Conservation (phyloP, 2,797 vertebrate genomes). For the Spondyliosoma cantharus region DNA sequence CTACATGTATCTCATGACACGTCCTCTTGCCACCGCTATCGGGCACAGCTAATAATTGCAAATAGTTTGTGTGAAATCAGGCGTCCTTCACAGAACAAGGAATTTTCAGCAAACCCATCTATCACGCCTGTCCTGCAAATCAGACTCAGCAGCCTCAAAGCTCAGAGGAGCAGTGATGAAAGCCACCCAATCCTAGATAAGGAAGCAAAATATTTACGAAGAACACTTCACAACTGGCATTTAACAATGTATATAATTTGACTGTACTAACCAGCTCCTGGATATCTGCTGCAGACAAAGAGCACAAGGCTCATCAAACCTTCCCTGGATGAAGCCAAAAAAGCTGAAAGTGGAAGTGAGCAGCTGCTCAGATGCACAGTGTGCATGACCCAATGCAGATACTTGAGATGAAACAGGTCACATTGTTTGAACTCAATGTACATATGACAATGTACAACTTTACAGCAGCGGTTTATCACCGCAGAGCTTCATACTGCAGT, state of each 20-base stretch:
- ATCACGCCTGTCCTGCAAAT: neutral
- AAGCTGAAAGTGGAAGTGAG: neutral
- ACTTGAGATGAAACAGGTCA: constrained; percentile 32
- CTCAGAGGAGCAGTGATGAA: neutral
- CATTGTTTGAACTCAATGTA: constrained; percentile 12
- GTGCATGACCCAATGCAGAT: neutral
- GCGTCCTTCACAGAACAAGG: neutral
- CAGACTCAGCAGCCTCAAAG: neutral
- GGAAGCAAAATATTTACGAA: neutral
- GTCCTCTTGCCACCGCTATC: neutral
- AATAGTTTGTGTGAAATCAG: neutral
- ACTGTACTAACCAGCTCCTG: neutral
- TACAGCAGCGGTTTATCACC: constrained; percentile 27
- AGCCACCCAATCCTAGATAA: neutral
- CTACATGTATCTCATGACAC: neutral
- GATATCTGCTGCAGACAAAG: neutral
- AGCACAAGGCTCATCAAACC: neutral
- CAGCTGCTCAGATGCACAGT: neutral
- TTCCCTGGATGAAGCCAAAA: neutral
- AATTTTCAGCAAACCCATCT: constrained; percentile 1
- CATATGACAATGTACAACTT: constrained; percentile 22
- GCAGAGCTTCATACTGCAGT: constrained; percentile 19
- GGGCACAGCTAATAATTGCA: neutral
- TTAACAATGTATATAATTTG: neutral
- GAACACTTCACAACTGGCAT: neutral